A percentile compares a stretch with the other conserved stretches of the same genome.
phyloP scores from a whole-genome alignment of 2,888 invertebrate genomes.

The Polydrusus cervinus region DNA sequence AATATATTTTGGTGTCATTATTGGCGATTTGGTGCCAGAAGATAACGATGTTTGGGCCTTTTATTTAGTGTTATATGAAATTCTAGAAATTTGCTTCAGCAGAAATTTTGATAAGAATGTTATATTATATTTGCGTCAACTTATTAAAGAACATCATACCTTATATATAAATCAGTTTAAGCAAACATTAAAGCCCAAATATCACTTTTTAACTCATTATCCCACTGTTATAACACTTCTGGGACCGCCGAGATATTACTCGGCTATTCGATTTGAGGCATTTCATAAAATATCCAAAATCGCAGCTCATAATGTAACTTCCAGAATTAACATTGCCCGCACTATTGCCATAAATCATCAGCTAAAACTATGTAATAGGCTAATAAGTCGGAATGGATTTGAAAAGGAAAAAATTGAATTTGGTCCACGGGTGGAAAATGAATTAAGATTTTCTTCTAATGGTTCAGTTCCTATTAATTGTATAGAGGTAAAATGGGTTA shows the following conservation, averaged over 20 bases:
- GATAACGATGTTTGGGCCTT: slow-evolving; percentile 2
- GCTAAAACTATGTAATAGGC: slow-evolving; percentile 2
- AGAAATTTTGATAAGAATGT: too few relatives aligned
- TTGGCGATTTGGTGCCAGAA: slow-evolving; percentile 18
- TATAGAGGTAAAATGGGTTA: background rate
- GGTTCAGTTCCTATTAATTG: background rate
- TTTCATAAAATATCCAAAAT: slow-evolving; percentile 8
- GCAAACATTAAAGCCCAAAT: slow-evolving; percentile 1
- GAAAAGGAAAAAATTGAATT: background rate
- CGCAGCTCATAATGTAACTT: background rate
- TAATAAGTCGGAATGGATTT: background rate
- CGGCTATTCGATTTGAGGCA: background rate
- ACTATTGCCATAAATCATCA: background rate
- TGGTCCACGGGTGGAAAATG: background rate
- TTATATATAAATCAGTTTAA: background rate
- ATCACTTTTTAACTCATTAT: slow-evolving; percentile 21
- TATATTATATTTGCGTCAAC: too few relatives aligned
- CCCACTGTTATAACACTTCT: background rate
- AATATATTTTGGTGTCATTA: slow-evolving; percentile 23
- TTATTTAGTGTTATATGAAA: too few relatives aligned
- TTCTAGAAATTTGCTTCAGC: too few relatives aligned
- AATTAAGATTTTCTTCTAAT: background rate
- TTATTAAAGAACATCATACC: slow-evolving; percentile 19
- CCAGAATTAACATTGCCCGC: background rate
- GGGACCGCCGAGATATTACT: slow-evolving; percentile 13